Percentiles rank a stretch among this genome's conserved stretches.
phyloP scores from a whole-genome alignment of 2,888 invertebrate species.

The Iphiclides podalirius region DNA sequence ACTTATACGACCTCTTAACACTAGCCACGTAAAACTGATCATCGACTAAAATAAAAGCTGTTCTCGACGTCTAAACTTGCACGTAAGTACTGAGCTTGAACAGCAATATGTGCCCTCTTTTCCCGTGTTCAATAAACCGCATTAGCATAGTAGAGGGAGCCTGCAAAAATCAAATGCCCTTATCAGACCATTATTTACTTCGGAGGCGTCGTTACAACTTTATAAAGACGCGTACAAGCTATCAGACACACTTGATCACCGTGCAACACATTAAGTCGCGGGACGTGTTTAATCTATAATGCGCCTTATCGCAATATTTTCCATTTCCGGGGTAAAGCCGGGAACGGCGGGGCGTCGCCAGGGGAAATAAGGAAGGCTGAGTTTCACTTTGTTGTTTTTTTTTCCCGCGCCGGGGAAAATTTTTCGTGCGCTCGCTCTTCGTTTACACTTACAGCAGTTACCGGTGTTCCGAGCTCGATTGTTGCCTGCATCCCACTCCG shows the following conservation, averaged over 20 bases:
- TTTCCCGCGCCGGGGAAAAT: conserved; percentile 48
- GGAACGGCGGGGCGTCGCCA: conserved; percentile 68
- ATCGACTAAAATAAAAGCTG: no score
- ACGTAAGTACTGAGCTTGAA: no score
- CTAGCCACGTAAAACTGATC: no score
- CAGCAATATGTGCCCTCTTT: no score
- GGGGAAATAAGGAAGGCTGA: conserved; percentile 78
- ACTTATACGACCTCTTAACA: no score
- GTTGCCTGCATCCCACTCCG: conserved; percentile 64
- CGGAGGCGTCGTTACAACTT: conserved; percentile 55
- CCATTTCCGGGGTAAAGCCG: conserved; percentile 73
- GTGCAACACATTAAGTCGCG: conserved; percentile 60
- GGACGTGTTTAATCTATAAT: conserved; percentile 77
- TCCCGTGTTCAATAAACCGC: not conserved
- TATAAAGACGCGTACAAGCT: conserved; percentile 49
- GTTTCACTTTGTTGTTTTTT: conserved; percentile 76
- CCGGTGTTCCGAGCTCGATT: conserved; percentile 63
- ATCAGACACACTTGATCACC: conserved; percentile 60
- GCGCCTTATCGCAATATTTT: conserved; percentile 80
- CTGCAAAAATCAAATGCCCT: conserved; percentile 47
- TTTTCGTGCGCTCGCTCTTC: conserved; percentile 71
- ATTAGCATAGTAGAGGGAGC: conserved; percentile 37
- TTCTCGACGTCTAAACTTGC: no score
- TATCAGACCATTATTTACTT: conserved; percentile 59
- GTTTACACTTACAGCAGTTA: conserved; percentile 77